phyloP scores from a whole-genome alignment of 2,113 vertebrate species.

The Malurus melanocephalus region DNA sequence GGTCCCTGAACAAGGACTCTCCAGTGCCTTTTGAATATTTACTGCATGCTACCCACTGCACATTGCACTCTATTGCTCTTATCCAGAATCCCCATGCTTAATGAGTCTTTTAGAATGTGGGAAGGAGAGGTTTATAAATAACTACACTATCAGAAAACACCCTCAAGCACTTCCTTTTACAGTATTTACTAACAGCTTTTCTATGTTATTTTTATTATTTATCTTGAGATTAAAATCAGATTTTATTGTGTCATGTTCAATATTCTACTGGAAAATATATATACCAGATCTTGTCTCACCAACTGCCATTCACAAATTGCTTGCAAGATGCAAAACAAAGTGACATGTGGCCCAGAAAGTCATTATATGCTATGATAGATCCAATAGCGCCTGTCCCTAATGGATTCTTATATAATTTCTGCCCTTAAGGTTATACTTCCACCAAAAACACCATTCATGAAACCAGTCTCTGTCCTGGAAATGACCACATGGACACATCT shows the following conservation, averaged over 20 bases:
- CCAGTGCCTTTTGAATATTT: conserved; percentile 49
- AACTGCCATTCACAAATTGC: conserved; percentile 60
- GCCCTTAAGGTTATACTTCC: background rate
- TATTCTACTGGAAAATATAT: conserved; percentile 33
- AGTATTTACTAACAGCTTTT: conserved; percentile 65
- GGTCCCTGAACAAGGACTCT: conserved; percentile 25
- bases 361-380: conserved; percentile 30
- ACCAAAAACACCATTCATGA: background rate
- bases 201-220: conserved; percentile 64
- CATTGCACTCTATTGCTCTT: conserved; percentile 8
- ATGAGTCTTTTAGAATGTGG: conserved; percentile 35
- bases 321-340: conserved; percentile 37
- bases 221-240: conserved; percentile 55
- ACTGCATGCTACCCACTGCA: conserved; percentile 20
- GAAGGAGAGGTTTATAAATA: conserved; percentile 54
- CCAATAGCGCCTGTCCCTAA: conserved; percentile 2
- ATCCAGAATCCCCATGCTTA: conserved; percentile 21
- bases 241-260: conserved; percentile 61
- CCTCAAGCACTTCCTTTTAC: conserved; percentile 46
- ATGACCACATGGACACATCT: background rate
- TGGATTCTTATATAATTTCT: conserved; percentile 5
- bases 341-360: conserved; percentile 33
- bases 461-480: background rate
- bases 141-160: conserved; percentile 28
- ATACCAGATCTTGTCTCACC: conserved; percentile 37